Evolutionary conservation across 2,888 invertebrate genomes (phyloP).

Genomic region (Acleris literana): DNA sequence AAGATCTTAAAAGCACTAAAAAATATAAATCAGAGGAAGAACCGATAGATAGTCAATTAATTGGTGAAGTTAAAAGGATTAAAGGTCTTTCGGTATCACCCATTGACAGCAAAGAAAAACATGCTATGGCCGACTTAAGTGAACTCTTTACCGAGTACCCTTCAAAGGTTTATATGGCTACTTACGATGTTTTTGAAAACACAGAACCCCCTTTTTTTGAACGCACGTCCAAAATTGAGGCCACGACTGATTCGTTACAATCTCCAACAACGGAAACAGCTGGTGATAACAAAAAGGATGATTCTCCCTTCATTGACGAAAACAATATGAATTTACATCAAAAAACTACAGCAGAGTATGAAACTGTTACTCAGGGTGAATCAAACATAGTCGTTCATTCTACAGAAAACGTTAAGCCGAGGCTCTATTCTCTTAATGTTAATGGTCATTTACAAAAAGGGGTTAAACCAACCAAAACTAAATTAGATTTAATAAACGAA

Average conservation of each 20-base stretch:
- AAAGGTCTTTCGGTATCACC: not conserved
- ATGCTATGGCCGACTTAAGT: constrained; percentile 8
- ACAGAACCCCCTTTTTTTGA: constrained; percentile 8
- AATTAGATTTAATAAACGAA: constrained; percentile 55
- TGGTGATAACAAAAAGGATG: not conserved
- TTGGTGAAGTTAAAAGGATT: not conserved
- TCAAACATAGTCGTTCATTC: not conserved
- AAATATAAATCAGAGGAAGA: not conserved
- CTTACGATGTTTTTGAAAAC: constrained; percentile 11
- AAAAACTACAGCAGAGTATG: not conserved
- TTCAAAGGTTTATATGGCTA: constrained; percentile 31
- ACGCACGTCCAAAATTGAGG: constrained; percentile 40
- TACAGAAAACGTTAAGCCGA: constrained; percentile 14
- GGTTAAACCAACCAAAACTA: constrained; percentile 32
- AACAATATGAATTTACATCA: not conserved
- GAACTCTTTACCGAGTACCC: constrained; percentile 19
- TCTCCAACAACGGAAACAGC: not conserved
- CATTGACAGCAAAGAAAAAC: not conserved
- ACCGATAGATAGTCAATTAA: not conserved
- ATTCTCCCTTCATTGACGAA: not conserved
- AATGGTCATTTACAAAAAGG: not conserved
- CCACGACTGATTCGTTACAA: constrained; percentile 4
- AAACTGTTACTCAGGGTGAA: not conserved
- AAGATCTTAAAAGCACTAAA: not conserved
- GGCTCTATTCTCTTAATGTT: not conserved